Evolutionary conservation across 2,113 vertebrate genomes (phyloP).

Genomic region (Microcebus lehilahytsara): DNA sequence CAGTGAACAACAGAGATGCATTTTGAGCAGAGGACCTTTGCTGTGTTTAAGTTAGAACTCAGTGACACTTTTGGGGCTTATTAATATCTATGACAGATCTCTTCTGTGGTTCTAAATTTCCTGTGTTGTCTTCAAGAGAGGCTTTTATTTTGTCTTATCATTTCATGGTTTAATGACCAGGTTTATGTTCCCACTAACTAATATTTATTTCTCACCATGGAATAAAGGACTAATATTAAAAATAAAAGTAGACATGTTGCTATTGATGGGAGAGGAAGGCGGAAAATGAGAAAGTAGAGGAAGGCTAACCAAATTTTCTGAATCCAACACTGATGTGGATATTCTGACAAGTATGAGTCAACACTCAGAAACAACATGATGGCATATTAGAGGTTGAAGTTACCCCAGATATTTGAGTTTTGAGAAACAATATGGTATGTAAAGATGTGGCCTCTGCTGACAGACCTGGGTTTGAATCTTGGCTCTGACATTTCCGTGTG

Average conservation of each 20-base stretch:
- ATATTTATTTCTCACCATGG: not conserved
- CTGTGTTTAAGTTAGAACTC: slow-evolving; percentile 10
- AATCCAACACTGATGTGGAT: not conserved
- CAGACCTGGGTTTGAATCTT: slow-evolving; percentile 17
- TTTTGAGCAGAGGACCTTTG: slow-evolving; percentile 21
- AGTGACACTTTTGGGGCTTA: not conserved
- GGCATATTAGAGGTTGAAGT: not conserved
- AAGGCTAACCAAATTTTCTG: not conserved
- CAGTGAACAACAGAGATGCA: not conserved
- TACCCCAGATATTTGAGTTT: slow-evolving; percentile 4
- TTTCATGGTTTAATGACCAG: not conserved
- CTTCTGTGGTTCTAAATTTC: not conserved
- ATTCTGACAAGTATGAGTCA: not conserved
- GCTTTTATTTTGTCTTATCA: slow-evolving; percentile 22
- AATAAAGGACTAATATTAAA: not conserved
- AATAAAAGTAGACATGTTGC: not conserved
- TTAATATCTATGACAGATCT: not conserved
- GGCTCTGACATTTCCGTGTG: not conserved
- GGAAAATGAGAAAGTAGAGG: not conserved
- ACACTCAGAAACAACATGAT: slow-evolving; percentile 4
- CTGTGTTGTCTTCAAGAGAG: not conserved
- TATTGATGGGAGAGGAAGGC: not conserved
- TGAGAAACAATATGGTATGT: not conserved
- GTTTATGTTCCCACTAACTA: not conserved
- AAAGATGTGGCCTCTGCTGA: not conserved